These are phyloP conservation scores for Lanius ludovicianus DNA, from an alignment of 2,113 vertebrate genomes.

Conservation along the genomic window DNA sequence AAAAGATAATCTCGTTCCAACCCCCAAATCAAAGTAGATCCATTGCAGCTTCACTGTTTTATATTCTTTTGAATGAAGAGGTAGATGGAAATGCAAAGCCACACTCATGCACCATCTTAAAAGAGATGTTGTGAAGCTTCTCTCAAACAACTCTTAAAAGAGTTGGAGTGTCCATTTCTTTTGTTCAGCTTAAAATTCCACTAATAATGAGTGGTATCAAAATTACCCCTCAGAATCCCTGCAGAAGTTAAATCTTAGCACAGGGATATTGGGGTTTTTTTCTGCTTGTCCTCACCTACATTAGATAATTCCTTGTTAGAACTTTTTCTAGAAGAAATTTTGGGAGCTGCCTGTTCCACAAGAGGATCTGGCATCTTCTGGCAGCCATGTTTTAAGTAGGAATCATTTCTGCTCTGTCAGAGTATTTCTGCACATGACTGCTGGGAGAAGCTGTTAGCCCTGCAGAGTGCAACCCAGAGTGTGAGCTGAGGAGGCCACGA, in stretches of 20 bases:
- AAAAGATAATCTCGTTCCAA: background rate
- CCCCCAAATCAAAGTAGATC: background rate
- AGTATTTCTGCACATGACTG: background rate
- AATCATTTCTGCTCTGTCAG: background rate
- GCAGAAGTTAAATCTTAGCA: background rate
- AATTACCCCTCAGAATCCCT: background rate
- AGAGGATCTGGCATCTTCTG: background rate
- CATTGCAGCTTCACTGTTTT: background rate
- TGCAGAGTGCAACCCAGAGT: background rate
- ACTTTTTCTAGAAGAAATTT: background rate
- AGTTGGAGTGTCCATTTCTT: background rate
- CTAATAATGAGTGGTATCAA: fast-evolving
- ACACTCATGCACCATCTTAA: background rate
- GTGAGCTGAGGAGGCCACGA: background rate
- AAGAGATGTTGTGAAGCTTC: background rate
- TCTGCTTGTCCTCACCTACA: background rate
- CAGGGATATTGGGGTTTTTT: background rate
- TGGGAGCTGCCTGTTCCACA: background rate
- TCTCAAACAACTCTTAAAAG: background rate
- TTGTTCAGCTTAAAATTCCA: background rate
- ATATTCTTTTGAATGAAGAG: background rate
- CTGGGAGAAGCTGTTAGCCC: background rate
- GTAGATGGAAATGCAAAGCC: background rate
- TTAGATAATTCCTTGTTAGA: background rate
- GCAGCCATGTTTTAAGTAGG: background rate